Conservation (phyloP, 2,888 invertebrate species). For the Merodon equestris region DNA sequence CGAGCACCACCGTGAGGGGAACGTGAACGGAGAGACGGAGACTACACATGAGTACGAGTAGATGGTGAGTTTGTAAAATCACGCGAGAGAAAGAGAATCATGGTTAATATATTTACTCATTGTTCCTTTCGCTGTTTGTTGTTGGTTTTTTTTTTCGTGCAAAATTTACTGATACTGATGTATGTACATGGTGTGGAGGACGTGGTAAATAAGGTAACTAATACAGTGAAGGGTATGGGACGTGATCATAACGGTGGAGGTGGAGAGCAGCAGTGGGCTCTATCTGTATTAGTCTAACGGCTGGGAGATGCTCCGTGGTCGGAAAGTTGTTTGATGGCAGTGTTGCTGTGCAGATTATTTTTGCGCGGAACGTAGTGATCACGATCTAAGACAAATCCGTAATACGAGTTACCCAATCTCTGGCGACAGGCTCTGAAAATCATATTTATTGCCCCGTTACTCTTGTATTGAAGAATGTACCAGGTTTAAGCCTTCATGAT, state of each 20-base stretch:
- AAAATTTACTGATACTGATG: constrained; percentile 35
- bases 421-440: too few relatives aligned
- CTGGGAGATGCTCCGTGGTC: constrained; percentile 21
- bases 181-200: too few relatives aligned
- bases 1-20: constrained; percentile 8
- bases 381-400: too few relatives aligned
- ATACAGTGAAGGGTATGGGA: constrained; percentile 29
- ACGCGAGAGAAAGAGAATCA: constrained; percentile 62
- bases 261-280: constrained; percentile 12
- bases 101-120: constrained; percentile 58
- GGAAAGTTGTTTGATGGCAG: constrained; percentile 14
- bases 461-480: too few relatives aligned
- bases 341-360: constrained; percentile 38
- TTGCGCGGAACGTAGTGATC: too few relatives aligned
- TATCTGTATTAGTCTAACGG: constrained; percentile 48
- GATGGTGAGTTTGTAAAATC: constrained; percentile 56
- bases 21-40: constrained; percentile 12
- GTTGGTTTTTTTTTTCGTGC: constrained; percentile 24
- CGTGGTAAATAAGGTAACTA: constrained; percentile 53
- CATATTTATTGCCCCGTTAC: too few relatives aligned
- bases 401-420: too few relatives aligned
- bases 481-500: too few relatives aligned
- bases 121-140: constrained; percentile 31
- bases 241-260: constrained; percentile 57
- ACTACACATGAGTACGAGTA: constrained; percentile 19